A percentile compares a stretch with the other conserved stretches of the same genome.
Conservation (phyloP, 2,113 vertebrate genomes). For the Oryzias celebensis region DNA sequence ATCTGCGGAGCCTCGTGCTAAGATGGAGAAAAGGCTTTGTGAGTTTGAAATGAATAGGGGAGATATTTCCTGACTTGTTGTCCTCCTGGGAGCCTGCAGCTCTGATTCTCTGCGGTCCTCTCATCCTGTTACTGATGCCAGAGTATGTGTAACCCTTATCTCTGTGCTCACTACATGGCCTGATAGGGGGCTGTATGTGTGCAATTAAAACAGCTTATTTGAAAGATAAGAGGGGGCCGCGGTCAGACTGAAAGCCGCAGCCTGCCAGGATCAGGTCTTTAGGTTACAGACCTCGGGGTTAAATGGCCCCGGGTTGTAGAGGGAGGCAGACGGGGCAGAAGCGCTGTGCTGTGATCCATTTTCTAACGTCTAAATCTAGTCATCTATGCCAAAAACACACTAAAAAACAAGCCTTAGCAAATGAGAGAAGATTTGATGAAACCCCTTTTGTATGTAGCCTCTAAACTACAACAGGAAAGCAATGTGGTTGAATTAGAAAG, state of each 20-base stretch:
- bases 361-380: too few species aligned
- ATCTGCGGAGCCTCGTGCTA: constrained; percentile 31
- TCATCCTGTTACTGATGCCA: constrained; percentile 73
- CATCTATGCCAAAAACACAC: too few species aligned
- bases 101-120: constrained; percentile 68
- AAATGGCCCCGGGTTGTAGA: constrained; percentile 43
- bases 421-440: too few species aligned
- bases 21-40: constrained; percentile 19
- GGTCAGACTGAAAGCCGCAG: constrained; percentile 69
- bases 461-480: too few species aligned
- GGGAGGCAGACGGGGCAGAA: constrained; percentile 19
- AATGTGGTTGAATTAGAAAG: too few species aligned
- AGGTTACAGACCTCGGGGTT: constrained; percentile 62
- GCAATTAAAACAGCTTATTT: constrained; percentile 75
- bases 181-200: constrained; percentile 71
- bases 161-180: constrained; percentile 62
- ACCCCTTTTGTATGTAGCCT: too few species aligned
- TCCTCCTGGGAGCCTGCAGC: constrained; percentile 59
- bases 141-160: constrained; percentile 75
- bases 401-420: too few species aligned
- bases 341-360: too few species aligned
- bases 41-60: constrained; percentile 63
- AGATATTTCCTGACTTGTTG: constrained; percentile 60
- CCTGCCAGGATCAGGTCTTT: constrained; percentile 59
- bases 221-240: constrained; percentile 68